These are phyloP conservation scores for Myrmecobius fasciatus DNA, from an alignment of 2,113 vertebrate genomes.

Conservation along the genomic window DNA sequence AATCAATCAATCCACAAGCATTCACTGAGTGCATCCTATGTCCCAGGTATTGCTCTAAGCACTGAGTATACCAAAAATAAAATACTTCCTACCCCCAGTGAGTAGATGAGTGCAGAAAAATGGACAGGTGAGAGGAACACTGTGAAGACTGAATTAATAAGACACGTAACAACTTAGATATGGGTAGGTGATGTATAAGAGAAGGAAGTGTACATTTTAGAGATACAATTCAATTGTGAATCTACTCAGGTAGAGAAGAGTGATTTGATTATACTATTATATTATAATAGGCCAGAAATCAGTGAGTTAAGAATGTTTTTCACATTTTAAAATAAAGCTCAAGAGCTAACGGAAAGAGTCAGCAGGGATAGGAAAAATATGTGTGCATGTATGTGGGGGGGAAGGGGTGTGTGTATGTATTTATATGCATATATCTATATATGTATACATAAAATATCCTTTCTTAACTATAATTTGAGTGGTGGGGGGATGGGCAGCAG, in stretches of 20 bases:
- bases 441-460: too few species aligned
- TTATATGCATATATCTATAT: too few species aligned
- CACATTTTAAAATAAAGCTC: not conserved
- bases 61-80: too few species aligned
- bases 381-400: too few species aligned
- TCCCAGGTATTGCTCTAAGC: too few species aligned
- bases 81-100: not conserved
- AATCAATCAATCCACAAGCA: slow-evolving; percentile 17
- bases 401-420: too few species aligned
- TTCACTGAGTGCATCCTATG: not conserved
- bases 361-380: too few species aligned
- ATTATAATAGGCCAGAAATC: not conserved
- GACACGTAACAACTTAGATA: not conserved
- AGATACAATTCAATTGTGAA: not conserved
- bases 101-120: slow-evolving; percentile 51
- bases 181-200: not conserved
- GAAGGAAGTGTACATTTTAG: not conserved
- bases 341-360: not conserved
- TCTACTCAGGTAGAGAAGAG: not conserved
- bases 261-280: not conserved
- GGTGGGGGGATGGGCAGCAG: too few species aligned
- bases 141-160: slow-evolving; percentile 53
- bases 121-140: slow-evolving; percentile 60
- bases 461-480: too few species aligned
- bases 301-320: not conserved